phyloP scores from a whole-genome alignment of 2,888 invertebrate species.

The Gerosis bhagava region DNA sequence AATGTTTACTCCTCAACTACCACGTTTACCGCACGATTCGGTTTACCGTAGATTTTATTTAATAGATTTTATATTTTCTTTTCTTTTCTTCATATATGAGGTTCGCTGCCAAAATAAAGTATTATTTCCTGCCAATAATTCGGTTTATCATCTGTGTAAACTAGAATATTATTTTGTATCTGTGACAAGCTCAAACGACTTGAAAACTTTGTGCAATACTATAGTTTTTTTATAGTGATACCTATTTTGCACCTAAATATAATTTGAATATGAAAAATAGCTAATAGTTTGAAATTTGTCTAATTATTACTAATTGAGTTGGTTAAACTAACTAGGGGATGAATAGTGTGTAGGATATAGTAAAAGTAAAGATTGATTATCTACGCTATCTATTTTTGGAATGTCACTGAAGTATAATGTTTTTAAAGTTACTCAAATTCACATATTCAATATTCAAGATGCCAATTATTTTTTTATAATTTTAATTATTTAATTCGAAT shows the following conservation, averaged over 20 bases:
- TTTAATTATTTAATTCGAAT: neutral
- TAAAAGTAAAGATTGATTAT: too few species aligned
- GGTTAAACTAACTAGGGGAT: constrained; percentile 1
- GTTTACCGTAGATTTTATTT: too few species aligned
- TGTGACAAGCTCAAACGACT: constrained; percentile 4
- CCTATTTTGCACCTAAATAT: neutral
- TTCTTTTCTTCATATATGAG: too few species aligned
- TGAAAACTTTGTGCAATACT: constrained; percentile 16
- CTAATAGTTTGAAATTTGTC: neutral
- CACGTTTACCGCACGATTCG: too few species aligned
- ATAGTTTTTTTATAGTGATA: constrained; percentile 11
- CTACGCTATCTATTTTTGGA: constrained; percentile 8
- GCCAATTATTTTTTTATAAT: neutral
- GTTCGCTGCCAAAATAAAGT: too few species aligned
- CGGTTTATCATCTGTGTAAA: constrained; percentile 19
- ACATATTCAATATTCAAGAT: neutral
- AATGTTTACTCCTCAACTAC: too few species aligned
- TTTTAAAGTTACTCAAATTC: constrained; percentile 7
- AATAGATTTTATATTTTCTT: too few species aligned
- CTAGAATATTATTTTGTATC: constrained; percentile 12
- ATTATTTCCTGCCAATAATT: neutral
- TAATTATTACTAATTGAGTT: constrained; percentile 1
- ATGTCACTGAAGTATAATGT: neutral
- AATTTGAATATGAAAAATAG: neutral
- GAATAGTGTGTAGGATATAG: neutral